phyloP scores from a whole-genome alignment of 2,888 invertebrate species.

The Drosophila seclusa region DNA sequence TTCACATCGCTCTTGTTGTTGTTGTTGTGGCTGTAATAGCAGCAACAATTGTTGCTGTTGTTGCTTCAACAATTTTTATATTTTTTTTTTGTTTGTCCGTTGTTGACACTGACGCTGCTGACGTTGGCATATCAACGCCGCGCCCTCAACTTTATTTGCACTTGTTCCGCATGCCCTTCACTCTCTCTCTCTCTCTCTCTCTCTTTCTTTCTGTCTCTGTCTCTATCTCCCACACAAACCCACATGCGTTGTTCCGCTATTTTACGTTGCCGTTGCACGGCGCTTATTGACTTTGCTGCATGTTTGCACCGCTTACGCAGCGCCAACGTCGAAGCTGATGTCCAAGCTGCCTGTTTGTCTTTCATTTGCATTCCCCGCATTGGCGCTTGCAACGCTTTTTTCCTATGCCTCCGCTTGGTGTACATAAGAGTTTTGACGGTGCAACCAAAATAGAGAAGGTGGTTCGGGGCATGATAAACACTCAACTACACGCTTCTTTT shows the following conservation, averaged over 20 bases:
- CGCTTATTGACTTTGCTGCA: slow-evolving; percentile 64
- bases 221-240: slow-evolving; percentile 12
- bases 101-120: slow-evolving; percentile 55
- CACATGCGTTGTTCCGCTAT: slow-evolving; percentile 43
- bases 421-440: slow-evolving; percentile 27
- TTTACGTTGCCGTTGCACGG: slow-evolving; percentile 37
- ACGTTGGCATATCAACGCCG: slow-evolving; percentile 58
- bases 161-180: slow-evolving; percentile 44
- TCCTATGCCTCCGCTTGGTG: slow-evolving; percentile 6
- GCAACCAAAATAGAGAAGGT: neutral
- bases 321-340: slow-evolving; percentile 39
- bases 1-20: slow-evolving; percentile 34
- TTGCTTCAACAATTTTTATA: slow-evolving; percentile 2
- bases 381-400: slow-evolving; percentile 49
- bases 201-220: neutral
- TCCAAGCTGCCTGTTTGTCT: slow-evolving; percentile 61
- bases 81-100: slow-evolving; percentile 22
- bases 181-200: slow-evolving; percentile 3
- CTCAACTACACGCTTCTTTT: slow-evolving; percentile 5
- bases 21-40: slow-evolving; percentile 25
- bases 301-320: slow-evolving; percentile 74
- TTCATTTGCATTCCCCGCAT: slow-evolving; percentile 73
- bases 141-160: slow-evolving; percentile 69
- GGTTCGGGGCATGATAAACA: slow-evolving; percentile 1
- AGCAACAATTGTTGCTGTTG: slow-evolving; percentile 20